Evolutionary conservation across 2,888 invertebrate species (phyloP).

Genomic region (Stramonita haemastoma): DNA sequence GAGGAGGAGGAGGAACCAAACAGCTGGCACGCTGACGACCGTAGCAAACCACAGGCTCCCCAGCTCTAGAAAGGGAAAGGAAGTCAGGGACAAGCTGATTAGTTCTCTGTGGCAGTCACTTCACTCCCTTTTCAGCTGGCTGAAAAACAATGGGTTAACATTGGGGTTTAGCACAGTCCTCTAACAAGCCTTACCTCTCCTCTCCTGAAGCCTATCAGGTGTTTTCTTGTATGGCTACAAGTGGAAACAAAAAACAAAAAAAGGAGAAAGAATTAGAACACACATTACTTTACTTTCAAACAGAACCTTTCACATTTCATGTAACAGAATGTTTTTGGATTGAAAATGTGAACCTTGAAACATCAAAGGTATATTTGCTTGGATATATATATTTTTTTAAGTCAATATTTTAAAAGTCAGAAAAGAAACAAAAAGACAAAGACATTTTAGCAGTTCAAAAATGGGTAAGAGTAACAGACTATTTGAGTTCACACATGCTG

Average conservation of each 20-base stretch:
- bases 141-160: background rate
- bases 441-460: too few species aligned
- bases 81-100: constrained; percentile 19
- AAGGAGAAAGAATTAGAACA: constrained; percentile 32
- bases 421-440: too few species aligned
- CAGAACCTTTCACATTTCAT: background rate
- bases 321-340: too few species aligned
- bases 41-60: background rate
- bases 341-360: too few species aligned
- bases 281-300: background rate
- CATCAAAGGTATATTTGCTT: too few species aligned
- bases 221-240: background rate
- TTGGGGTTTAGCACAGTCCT: background rate
- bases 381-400: too few species aligned
- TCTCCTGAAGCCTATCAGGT: background rate
- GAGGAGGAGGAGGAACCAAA: too few species aligned
- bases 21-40: background rate
- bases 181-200: constrained; percentile 20
- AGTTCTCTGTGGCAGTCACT: background rate
- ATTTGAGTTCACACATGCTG: too few species aligned
- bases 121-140: constrained; percentile 2
- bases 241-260: constrained; percentile 35
- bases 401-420: too few species aligned
- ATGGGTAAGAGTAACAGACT: too few species aligned
- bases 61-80: constrained; percentile 32